Evolutionary conservation across 2,888 invertebrate species (phyloP).

Genomic region (Acronicta leporina): DNA sequence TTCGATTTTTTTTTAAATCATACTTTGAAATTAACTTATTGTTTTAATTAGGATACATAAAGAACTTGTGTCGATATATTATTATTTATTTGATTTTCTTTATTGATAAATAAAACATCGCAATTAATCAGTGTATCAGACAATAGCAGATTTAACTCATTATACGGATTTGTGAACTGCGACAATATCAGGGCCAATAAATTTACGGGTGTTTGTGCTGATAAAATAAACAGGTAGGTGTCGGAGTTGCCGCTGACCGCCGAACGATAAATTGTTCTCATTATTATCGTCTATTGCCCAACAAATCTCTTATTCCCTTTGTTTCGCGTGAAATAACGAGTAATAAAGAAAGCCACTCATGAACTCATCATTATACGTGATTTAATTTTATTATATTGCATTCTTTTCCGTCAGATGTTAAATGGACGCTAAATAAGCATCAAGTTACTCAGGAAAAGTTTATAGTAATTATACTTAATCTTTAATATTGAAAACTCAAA

Average conservation of each 20-base stretch:
- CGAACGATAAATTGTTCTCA: conserved; percentile 56
- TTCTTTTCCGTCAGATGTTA: not conserved
- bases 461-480: too few relatives aligned
- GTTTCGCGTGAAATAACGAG: conserved; percentile 28
- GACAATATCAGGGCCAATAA: conserved; percentile 80
- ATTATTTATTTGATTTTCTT: conserved; percentile 18
- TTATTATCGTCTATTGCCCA: conserved; percentile 45
- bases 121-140: conserved; percentile 68
- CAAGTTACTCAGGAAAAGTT: too few relatives aligned
- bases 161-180: conserved; percentile 73
- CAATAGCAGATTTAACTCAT: conserved; percentile 75
- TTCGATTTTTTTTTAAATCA: not conserved
- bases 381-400: conserved; percentile 15
- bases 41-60: too few relatives aligned
- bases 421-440: too few relatives aligned
- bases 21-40: too few relatives aligned
- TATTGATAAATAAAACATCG: conserved; percentile 18
- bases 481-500: too few relatives aligned
- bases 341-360: conserved; percentile 17
- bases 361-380: conserved; percentile 5
- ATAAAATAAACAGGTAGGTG: conserved; percentile 74
- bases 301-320: conserved; percentile 38
- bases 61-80: too few relatives aligned
- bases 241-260: conserved; percentile 50
- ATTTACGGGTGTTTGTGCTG: conserved; percentile 73